A percentile compares a stretch with the other conserved stretches of the same genome.
These are phyloP conservation scores for Ctenopoma kingsleyae DNA, from an alignment of 2,797 vertebrate genomes.

Conservation along the genomic window DNA sequence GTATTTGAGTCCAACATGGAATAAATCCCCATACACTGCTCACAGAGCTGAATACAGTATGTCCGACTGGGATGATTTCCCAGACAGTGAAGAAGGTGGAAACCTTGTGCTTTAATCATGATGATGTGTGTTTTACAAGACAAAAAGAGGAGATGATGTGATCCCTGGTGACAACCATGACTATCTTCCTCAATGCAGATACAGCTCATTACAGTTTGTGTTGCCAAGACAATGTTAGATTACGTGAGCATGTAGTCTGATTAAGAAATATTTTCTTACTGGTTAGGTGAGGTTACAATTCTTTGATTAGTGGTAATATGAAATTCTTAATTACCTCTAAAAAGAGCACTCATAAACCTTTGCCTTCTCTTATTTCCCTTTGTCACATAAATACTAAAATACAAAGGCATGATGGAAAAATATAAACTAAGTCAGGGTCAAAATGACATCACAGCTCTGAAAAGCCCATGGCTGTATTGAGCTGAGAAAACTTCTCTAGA, in stretches of 20 bases:
- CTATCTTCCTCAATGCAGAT: constrained; percentile 66
- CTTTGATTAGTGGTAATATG: constrained; percentile 7
- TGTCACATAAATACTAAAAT: constrained; percentile 11
- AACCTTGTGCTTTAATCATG: constrained; percentile 48
- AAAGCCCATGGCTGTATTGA: constrained; percentile 50
- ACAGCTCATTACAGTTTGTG: constrained; percentile 29
- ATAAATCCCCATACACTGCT: constrained; percentile 30
- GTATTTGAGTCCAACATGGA: constrained; percentile 24
- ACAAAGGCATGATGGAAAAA: constrained; percentile 29
- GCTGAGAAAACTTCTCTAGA: constrained; percentile 43
- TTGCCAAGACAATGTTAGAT: constrained; percentile 46
- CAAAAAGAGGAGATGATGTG: constrained; percentile 40
- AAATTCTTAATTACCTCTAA: constrained; percentile 18
- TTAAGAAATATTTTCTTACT: constrained; percentile 35
- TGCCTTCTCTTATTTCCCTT: constrained; percentile 4
- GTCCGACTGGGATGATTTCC: constrained; percentile 38
- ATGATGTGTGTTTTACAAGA: constrained; percentile 39
- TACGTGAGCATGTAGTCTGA: constrained; percentile 28
- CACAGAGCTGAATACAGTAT: constrained; percentile 19
- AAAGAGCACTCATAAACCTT: not conserved
- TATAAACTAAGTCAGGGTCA: constrained; percentile 39
- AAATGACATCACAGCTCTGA: constrained; percentile 44
- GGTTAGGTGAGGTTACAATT: not conserved
- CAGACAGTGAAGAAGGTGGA: constrained; percentile 29
- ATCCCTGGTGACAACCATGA: constrained; percentile 67